phyloP scores from a whole-genome alignment of 2,888 invertebrate genomes.

The Acrobasis suavella region DNA sequence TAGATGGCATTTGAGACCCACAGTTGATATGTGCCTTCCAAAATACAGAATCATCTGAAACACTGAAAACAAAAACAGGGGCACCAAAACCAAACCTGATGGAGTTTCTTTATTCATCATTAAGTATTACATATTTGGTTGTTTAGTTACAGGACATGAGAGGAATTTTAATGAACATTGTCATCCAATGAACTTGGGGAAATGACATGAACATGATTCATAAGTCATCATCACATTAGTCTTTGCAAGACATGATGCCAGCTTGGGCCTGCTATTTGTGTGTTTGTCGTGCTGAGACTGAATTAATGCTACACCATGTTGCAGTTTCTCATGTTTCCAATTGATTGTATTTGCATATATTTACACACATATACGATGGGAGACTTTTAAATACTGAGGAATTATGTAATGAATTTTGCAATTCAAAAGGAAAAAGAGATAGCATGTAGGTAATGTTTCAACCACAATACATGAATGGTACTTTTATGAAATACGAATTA shows the following conservation, averaged over 20 bases:
- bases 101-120: background rate
- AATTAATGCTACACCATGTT: constrained; percentile 1
- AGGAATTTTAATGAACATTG: background rate
- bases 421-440: background rate
- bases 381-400: background rate
- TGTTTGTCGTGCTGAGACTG: background rate
- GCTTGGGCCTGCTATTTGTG: background rate
- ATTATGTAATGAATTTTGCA: background rate
- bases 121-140: background rate
- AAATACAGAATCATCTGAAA: no score
- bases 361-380: background rate
- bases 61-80: no score
- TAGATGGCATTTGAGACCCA: no score
- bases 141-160: constrained; percentile 1
- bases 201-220: background rate
- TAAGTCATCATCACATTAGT: background rate
- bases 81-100: background rate
- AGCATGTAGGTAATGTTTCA: no score
- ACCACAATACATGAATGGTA: no score
- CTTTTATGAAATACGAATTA: no score
- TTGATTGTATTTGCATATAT: constrained; percentile 1
- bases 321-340: constrained; percentile 5
- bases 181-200: constrained; percentile 1
- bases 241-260: background rate
- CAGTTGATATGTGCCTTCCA: no score